Percentiles rank a stretch among this genome's conserved stretches.
Evolutionary conservation across 2,888 invertebrate genomes (phyloP).

Genomic region (Scrobipalpa costella): DNA sequence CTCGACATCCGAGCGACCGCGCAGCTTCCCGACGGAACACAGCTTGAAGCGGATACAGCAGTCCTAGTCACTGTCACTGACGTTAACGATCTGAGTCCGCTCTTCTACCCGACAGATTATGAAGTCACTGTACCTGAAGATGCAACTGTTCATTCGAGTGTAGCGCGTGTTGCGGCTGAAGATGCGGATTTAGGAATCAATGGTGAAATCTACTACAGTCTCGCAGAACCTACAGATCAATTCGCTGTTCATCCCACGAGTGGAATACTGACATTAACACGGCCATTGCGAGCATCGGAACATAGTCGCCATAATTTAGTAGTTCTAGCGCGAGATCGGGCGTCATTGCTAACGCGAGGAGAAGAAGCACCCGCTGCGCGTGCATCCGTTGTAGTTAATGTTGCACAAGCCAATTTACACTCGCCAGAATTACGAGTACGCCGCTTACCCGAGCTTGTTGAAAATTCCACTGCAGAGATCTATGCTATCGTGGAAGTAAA

Average conservation of each 20-base stretch:
- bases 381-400: conserved; percentile 88
- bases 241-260: conserved; percentile 97
- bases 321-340: conserved; percentile 93
- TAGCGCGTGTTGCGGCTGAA: conserved; percentile 91
- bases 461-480: conserved; percentile 90
- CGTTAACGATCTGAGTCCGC: conserved; percentile 95
- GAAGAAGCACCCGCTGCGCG: conserved; percentile 86
- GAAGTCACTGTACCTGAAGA: conserved; percentile 94
- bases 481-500: conserved; percentile 93
- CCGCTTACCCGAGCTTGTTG: conserved; percentile 89
- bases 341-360: conserved; percentile 80
- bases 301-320: conserved; percentile 86
- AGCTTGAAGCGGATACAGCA: conserved; percentile 85
- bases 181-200: conserved; percentile 98
- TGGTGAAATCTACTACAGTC: conserved; percentile 98
- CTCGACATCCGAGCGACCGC: conserved; percentile 86
- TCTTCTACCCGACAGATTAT: conserved; percentile 95
- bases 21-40: conserved; percentile 80
- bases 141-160: conserved; percentile 90
- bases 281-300: conserved; percentile 87
- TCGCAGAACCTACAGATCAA: conserved; percentile 88
- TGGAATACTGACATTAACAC: conserved; percentile 92
- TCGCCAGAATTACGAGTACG: conserved; percentile 92
- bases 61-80: conserved; percentile 89
- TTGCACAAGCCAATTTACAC: conserved; percentile 91